Conservation (phyloP, 2,888 invertebrate species). For the Muscina levida region DNA sequence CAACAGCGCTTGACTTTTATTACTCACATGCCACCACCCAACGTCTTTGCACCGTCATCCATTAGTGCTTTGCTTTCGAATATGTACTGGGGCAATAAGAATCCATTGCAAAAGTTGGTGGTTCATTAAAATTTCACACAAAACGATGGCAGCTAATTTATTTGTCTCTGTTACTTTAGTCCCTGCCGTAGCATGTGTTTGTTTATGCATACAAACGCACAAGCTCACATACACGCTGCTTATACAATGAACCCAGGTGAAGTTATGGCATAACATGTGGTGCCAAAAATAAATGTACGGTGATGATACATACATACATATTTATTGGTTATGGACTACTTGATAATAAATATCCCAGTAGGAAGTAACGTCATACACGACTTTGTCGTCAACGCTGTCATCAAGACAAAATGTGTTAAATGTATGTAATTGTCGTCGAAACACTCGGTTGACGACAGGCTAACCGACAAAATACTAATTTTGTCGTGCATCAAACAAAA, state of each 20-base stretch:
- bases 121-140: slow-evolving; percentile 48
- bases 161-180: slow-evolving; percentile 14
- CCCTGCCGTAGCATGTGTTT: neutral
- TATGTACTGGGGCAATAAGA: slow-evolving; percentile 4
- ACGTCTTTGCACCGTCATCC: neutral
- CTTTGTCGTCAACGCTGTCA: no score
- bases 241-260: slow-evolving; percentile 43
- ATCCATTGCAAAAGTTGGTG: slow-evolving; percentile 28
- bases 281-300: slow-evolving; percentile 23
- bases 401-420: no score
- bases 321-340: neutral
- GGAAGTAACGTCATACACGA: no score
- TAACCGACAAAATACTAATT: no score
- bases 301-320: slow-evolving; percentile 9
- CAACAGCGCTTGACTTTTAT: slow-evolving; percentile 33
- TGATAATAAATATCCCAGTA: no score
- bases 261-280: neutral
- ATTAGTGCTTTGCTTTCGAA: neutral
- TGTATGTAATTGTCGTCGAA: no score
- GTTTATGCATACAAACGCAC: neutral
- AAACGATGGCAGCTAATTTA: slow-evolving; percentile 47
- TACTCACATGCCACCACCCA: neutral
- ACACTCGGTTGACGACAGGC: no score
- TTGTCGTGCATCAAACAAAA: no score
- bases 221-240: no score